Evolutionary conservation across 2,888 invertebrate species (phyloP).

Genomic region (Helobdella robusta): DNA sequence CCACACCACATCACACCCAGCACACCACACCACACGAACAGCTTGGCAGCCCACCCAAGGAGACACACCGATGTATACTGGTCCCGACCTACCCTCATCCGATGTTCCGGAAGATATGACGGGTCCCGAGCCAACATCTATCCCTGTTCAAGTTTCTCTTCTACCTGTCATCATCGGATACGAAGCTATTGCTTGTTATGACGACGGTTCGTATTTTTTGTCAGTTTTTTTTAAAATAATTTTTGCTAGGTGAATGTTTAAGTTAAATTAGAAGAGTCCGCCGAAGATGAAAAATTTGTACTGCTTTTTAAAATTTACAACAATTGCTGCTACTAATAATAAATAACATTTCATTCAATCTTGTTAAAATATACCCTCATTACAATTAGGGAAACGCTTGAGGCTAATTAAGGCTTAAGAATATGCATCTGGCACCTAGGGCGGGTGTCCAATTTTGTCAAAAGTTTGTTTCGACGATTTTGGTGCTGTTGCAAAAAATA

Average conservation of each 20-base stretch:
- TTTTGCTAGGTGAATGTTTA: not conserved
- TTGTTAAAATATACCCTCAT: too few species aligned
- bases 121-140: slow-evolving; percentile 32
- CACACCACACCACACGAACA: slow-evolving; percentile 11
- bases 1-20: not conserved
- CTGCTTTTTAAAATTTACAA: too few species aligned
- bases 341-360: too few species aligned
- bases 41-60: slow-evolving; percentile 35
- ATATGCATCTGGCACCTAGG: too few species aligned
- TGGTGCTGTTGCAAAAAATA: too few species aligned
- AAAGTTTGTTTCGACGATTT: too few species aligned
- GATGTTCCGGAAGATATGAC: slow-evolving; percentile 35
- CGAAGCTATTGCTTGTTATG: slow-evolving; percentile 32
- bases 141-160: slow-evolving; percentile 33
- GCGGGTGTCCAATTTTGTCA: too few species aligned
- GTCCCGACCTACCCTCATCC: slow-evolving; percentile 34
- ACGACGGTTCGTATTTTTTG: slow-evolving; percentile 25
- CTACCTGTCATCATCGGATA: slow-evolving; percentile 32
- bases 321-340: too few species aligned
- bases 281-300: too few species aligned
- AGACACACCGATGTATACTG: slow-evolving; percentile 34
- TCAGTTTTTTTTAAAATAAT: not conserved
- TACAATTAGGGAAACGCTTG: too few species aligned
- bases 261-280: too few species aligned
- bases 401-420: too few species aligned